Evolutionary conservation across 2,888 invertebrate species (phyloP), one percentile per base, ranked within the genome.

Genomic region (Acleris literana): DNA sequence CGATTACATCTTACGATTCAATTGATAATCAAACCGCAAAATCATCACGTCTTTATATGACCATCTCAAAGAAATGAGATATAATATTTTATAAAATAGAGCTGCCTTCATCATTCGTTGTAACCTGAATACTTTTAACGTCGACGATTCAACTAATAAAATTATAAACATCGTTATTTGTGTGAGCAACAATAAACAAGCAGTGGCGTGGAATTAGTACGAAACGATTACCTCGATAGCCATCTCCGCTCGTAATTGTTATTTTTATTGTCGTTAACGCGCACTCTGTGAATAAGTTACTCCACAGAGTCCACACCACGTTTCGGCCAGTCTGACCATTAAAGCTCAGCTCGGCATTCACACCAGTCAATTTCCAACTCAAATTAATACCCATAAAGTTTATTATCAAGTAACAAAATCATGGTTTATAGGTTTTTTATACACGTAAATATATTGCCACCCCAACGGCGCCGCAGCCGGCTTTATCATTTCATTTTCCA

Each of bases 401-500:
- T 18, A 20, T 48, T 65, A 51, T 51, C 1, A 33, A 43, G 44
- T n/a, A 17, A 46, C 51, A 43, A 33, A 48, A 33, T 18, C 13
- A 13, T 43, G 7, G 1, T n/a, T 2, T 65, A 51, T 11, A 5
- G 3, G 5, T 13, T 33, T 33, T 59, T 46, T 52, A 6, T n/a
- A 18, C 20, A 22, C 44, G 18, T 55, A 13, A 74, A 80, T 85
- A 84, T 84, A 84, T 81, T 80, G 78, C 73, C 70, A 62, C 67
- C 70, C 73, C 56, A 64, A 62, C 58, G 70, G 75, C 80, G 79
- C 81, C 81, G 82, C 81, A 81, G 77, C 79, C 77, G 70, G 82
- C 82, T 85, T 82, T 82, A 84, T 85, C 86, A 83, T 85, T 85
- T 85, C 81, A 85, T 86, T 86, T 85, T 81, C 80, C 75, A 81